These are phyloP conservation scores for Coendou prehensilis DNA, from an alignment of 2,797 vertebrate genomes.

Conservation along the genomic window DNA sequence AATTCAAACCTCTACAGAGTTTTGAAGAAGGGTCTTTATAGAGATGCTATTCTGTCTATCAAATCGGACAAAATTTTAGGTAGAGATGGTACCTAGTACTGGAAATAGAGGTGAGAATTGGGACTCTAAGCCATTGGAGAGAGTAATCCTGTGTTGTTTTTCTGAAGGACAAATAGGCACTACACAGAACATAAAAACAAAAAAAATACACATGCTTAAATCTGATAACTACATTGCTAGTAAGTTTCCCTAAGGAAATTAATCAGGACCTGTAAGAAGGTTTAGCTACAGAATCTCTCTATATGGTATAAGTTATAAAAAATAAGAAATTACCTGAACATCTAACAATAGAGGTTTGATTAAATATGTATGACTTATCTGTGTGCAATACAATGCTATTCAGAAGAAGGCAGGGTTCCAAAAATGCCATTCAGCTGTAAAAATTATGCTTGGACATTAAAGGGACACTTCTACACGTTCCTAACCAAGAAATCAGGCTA, in stretches of 20 bases:
- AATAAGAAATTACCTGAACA: not conserved
- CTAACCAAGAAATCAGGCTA: slow-evolving; percentile 12
- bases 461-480: not conserved
- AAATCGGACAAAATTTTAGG: not conserved
- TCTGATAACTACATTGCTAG: not conserved
- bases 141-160: not conserved
- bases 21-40: not conserved
- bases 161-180: not conserved
- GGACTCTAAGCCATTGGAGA: not conserved
- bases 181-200: not conserved
- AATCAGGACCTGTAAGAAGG: not conserved
- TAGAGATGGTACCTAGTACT: not conserved
- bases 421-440: not conserved
- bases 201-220: not conserved
- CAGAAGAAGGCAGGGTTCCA: not conserved
- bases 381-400: not conserved
- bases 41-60: not conserved
- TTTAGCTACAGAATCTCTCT: not conserved
- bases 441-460: not conserved
- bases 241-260: slow-evolving; percentile 17
- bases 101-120: slow-evolving; percentile 2
- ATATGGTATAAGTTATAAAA: not conserved
- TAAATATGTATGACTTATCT: not conserved
- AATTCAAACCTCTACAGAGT: not conserved
- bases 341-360: not conserved